A percentile compares a stretch with the other conserved stretches of the same genome.
These are phyloP conservation scores for Cynopterus brachyotis DNA, from an alignment of 2,113 vertebrate species.

Conservation along the genomic window DNA sequence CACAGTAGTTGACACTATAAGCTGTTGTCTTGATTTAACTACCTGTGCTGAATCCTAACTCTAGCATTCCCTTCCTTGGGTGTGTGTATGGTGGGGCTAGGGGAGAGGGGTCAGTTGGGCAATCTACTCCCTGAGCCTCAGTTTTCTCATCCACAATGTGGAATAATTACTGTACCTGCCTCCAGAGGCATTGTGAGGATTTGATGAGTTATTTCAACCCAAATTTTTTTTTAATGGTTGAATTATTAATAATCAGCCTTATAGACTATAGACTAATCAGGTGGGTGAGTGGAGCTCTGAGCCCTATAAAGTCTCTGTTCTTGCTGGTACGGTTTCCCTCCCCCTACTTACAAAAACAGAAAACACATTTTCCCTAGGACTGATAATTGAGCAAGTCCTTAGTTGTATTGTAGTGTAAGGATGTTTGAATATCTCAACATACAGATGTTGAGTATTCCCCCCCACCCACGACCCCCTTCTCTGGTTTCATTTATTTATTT, in stretches of 20 bases:
- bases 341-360: conserved; percentile 14
- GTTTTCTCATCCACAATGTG: background rate
- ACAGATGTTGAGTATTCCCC: background rate
- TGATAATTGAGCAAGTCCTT: background rate
- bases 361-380: background rate
- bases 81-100: no score
- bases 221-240: background rate
- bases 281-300: background rate
- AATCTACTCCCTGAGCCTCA: background rate
- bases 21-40: background rate
- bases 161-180: background rate
- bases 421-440: conserved; percentile 8
- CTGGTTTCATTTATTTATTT: background rate
- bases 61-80: background rate
- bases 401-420: background rate
- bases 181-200: background rate
- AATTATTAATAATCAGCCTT: conserved; percentile 38
- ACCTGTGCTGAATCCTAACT: background rate
- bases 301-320: background rate
- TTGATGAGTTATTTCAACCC: background rate
- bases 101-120: background rate
- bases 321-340: background rate
- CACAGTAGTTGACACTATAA: background rate
- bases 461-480: background rate
- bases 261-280: background rate